A percentile compares a stretch with the other conserved stretches of the same genome.
phyloP scores from a whole-genome alignment of 1,140 invertebrate genomes.

The Varroa destructor region DNA sequence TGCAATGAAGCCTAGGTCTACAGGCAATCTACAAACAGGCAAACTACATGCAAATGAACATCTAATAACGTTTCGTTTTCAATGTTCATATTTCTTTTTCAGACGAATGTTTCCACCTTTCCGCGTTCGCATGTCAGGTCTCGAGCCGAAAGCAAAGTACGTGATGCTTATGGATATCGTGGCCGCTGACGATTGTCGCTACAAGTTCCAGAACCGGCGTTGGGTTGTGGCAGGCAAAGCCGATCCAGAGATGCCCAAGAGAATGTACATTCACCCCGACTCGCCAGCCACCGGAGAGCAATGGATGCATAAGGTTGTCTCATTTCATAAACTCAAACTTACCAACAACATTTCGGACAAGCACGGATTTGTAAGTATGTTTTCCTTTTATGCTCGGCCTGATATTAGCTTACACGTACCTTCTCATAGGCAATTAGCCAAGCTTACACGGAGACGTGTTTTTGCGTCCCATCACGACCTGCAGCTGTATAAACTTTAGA shows the following conservation, averaged over 20 bases:
- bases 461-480: no score
- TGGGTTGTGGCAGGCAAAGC: conserved; percentile 70
- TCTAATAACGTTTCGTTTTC: no score
- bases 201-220: conserved; percentile 43
- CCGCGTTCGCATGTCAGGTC: conserved; percentile 85
- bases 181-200: conserved; percentile 41
- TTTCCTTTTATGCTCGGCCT: neutral
- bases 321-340: conserved; percentile 96
- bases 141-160: conserved; percentile 94
- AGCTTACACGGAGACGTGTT: no score
- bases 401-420: no score
- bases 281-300: conserved; percentile 95
- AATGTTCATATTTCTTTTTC: conserved; percentile 43
- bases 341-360: conserved; percentile 99
- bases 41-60: no score
- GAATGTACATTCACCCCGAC: conserved; percentile 99
- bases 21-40: no score
- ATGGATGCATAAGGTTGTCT: conserved; percentile 99
- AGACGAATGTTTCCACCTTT: conserved; percentile 97
- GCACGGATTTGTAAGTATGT: conserved; percentile 96
- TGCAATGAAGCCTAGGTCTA: no score
- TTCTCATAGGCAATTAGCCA: no score
- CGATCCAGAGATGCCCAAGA: conserved; percentile 96
- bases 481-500: no score
- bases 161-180: conserved; percentile 68